phyloP scores from a whole-genome alignment of 2,113 vertebrate genomes.

The Bos indicus region DNA sequence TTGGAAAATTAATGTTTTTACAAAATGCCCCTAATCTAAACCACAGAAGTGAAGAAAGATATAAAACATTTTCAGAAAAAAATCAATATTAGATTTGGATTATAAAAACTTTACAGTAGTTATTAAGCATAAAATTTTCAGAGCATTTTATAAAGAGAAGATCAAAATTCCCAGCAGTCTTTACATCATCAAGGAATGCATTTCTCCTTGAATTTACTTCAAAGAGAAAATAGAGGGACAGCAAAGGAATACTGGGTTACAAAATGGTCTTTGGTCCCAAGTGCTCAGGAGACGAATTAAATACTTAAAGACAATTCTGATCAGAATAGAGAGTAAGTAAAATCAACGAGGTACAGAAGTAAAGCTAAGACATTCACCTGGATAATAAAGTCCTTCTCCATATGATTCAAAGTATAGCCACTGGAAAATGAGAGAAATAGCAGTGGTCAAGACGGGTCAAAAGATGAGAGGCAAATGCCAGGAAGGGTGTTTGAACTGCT shows the following conservation, averaged over 20 bases:
- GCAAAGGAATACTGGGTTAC: neutral
- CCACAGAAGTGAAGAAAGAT: neutral
- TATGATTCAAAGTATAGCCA: neutral
- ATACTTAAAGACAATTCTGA: neutral
- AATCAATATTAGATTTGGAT: neutral
- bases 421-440: neutral
- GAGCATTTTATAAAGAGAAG: neutral
- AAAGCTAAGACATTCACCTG: neutral
- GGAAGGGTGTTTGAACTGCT: neutral
- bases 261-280: neutral
- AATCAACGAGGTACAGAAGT: neutral
- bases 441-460: neutral
- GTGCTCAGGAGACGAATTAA: neutral
- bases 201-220: neutral
- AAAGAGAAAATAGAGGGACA: neutral
- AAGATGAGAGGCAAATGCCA: neutral
- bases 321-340: neutral
- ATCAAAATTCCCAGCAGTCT: neutral
- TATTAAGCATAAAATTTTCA: neutral
- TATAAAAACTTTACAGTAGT: neutral
- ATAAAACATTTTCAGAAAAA: neutral
- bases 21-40: slow-evolving; percentile 1
- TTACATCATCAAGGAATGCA: neutral
- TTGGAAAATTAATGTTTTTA: neutral
- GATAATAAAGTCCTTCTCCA: neutral